These are phyloP conservation scores for Dione juno DNA, from an alignment of 2,888 invertebrate genomes.

Conservation along the genomic window DNA sequence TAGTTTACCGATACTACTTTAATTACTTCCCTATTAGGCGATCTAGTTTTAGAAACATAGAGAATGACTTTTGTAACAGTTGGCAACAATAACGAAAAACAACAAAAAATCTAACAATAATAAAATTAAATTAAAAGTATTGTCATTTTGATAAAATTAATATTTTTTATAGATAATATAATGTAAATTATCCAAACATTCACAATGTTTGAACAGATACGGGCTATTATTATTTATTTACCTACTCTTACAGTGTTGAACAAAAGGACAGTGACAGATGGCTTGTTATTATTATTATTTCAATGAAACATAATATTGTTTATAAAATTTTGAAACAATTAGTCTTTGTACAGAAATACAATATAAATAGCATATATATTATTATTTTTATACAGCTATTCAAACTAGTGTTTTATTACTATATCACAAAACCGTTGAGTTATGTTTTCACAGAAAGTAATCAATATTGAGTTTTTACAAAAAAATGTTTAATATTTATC, in stretches of 20 bases:
- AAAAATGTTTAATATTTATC: conserved; percentile 4
- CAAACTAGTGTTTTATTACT: background rate
- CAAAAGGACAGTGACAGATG: background rate
- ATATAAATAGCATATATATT: background rate
- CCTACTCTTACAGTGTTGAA: background rate
- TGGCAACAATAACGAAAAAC: no score
- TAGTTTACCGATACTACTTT: background rate
- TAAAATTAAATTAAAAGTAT: no score
- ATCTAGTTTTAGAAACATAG: no score
- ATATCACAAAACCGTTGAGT: background rate
- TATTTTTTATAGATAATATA: no score
- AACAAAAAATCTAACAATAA: no score
- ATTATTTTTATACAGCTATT: conserved; percentile 3
- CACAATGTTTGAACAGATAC: no score
- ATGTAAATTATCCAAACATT: no score
- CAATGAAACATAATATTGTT: background rate
- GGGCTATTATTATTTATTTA: background rate
- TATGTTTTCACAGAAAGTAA: background rate
- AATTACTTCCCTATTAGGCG: background rate
- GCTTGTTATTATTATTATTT: background rate
- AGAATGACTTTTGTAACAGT: no score
- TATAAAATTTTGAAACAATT: background rate
- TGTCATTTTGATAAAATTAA: no score
- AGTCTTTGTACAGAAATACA: background rate
- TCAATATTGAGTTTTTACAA: background rate